Evolutionary conservation across 2,888 invertebrate genomes (phyloP).

Genomic region (Plagiodera versicolora): DNA sequence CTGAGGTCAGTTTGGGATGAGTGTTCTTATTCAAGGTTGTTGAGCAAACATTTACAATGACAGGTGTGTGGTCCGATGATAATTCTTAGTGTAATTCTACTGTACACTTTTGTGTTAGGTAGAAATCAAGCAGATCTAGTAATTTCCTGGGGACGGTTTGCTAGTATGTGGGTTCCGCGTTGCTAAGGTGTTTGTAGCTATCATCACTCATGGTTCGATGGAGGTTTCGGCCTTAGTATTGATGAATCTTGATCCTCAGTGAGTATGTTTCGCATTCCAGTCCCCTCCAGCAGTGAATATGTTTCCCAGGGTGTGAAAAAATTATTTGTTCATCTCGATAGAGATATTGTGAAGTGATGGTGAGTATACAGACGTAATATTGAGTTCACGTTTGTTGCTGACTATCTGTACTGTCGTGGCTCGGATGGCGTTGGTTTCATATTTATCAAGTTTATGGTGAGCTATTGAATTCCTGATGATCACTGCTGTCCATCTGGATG

Average conservation of each 20-base stretch:
- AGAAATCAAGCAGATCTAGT: background rate
- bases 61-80: background rate
- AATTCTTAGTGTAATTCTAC: too few relatives aligned
- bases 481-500: conserved; percentile 26
- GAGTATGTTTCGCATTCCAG: conserved; percentile 15
- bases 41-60: background rate
- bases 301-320: conserved; percentile 4
- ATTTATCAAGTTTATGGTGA: conserved; percentile 9
- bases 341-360: conserved; percentile 8
- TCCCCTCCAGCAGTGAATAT: conserved; percentile 14
- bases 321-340: background rate
- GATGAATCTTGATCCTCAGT: conserved; percentile 12
- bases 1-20: conserved; percentile 8
- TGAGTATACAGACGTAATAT: conserved; percentile 15
- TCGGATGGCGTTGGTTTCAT: conserved; percentile 9
- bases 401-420: conserved; percentile 9
- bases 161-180: conserved; percentile 14
- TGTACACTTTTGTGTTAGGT: background rate
- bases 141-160: conserved; percentile 9
- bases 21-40: background rate
- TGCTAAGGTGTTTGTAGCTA: conserved; percentile 3
- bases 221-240: conserved; percentile 14
- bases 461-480: conserved; percentile 9
- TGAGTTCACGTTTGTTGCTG: background rate
- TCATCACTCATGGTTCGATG: background rate